Conservation (phyloP, 2,888 invertebrate genomes). For the Sabellastarte sp. region DNA sequence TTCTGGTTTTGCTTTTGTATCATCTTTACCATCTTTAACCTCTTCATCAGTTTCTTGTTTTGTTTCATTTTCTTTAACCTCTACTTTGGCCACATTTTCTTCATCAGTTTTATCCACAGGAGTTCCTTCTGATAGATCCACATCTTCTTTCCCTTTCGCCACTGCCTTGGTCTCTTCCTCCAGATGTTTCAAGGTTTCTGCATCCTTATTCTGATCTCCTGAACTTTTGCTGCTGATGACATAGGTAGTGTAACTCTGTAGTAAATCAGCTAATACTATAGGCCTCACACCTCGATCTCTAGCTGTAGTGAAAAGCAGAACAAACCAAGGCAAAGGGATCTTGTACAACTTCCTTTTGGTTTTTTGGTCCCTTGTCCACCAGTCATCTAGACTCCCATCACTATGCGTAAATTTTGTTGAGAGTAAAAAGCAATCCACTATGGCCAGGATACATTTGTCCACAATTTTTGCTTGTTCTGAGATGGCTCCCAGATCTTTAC, state of each 20-base stretch:
- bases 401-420: conserved; percentile 10
- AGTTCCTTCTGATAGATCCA: not conserved
- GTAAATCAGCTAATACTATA: conserved; percentile 34
- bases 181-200: not conserved
- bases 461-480: conserved; percentile 45
- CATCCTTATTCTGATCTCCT: not conserved
- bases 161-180: not conserved
- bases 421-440: conserved; percentile 49
- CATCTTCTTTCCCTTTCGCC: not conserved
- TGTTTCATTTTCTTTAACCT: not conserved
- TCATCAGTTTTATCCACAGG: not conserved
- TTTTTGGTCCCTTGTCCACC: not conserved
- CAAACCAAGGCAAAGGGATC: conserved; percentile 46
- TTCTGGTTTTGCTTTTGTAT: too few species aligned
- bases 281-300: conserved; percentile 39
- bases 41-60: not conserved
- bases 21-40: not conserved
- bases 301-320: conserved; percentile 38
- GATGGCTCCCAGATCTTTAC: conserved; percentile 38
- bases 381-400: not conserved
- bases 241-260: conserved; percentile 14
- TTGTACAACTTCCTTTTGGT: conserved; percentile 30
- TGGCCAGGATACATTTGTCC: conserved; percentile 40
- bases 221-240: not conserved
- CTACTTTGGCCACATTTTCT: not conserved